Evolutionary conservation across 2,797 vertebrate genomes (phyloP).

Genomic region (Kryptopterus vitreolus): DNA sequence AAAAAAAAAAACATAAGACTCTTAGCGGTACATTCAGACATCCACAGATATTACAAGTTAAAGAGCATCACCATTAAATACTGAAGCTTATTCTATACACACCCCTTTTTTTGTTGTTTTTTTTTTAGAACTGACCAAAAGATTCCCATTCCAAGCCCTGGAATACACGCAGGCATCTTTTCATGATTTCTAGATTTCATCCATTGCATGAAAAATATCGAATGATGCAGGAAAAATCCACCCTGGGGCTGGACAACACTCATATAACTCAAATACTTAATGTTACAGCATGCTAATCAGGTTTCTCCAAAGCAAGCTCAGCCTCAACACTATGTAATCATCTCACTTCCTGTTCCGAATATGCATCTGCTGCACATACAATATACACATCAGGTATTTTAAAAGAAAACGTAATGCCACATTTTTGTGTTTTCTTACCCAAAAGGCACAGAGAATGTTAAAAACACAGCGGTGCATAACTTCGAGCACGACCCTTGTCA

Average conservation of each 20-base stretch:
- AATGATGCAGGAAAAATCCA: slow-evolving; percentile 11
- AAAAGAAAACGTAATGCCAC: background rate
- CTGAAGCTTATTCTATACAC: slow-evolving; percentile 19
- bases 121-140: background rate
- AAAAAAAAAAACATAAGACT: slow-evolving; percentile 1
- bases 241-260: background rate
- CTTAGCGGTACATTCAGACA: slow-evolving; percentile 38
- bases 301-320: slow-evolving; percentile 28
- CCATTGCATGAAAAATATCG: too few relatives aligned
- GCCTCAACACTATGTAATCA: background rate
- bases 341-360: slow-evolving; percentile 4
- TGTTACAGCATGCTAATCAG: background rate
- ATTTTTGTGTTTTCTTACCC: background rate
- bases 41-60: slow-evolving; percentile 34
- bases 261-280: background rate
- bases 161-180: background rate
- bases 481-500: background rate
- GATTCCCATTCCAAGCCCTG: background rate
- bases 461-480: slow-evolving; percentile 21
- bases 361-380: background rate
- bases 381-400: background rate
- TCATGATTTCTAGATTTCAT: too few relatives aligned
- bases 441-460: slow-evolving; percentile 33
- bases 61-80: slow-evolving; percentile 28
- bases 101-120: background rate